A percentile compares a stretch with the other conserved stretches of the same genome.
Conservation (phyloP, 2,113 vertebrate genomes). For the Clinocottus analis region DNA sequence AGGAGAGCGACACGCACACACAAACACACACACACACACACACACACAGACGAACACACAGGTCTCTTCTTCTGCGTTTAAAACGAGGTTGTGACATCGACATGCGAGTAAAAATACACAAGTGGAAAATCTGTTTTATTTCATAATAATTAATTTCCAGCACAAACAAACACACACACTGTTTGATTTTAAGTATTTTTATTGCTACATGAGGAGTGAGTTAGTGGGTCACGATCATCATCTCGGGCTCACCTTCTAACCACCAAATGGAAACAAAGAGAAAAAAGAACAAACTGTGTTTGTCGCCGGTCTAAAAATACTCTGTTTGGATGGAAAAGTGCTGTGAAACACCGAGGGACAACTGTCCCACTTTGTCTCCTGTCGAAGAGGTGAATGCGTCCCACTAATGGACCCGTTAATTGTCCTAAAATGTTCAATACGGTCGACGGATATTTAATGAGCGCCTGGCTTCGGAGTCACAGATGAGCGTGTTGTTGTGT, state of each 20-base stretch:
- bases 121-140: neutral
- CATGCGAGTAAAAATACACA: neutral
- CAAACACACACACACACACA: neutral
- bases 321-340: constrained; percentile 26
- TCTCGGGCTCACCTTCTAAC: neutral
- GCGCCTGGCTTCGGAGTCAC: neutral
- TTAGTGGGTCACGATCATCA: neutral
- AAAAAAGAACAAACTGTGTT: constrained; percentile 12
- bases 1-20: constrained; percentile 6
- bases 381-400: neutral
- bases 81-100: neutral
- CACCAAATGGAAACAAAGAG: constrained; percentile 27
- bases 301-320: constrained; percentile 58
- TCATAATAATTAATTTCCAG: neutral
- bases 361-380: constrained; percentile 35
- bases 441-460: neutral
- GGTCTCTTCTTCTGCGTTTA: neutral
- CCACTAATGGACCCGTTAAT: neutral
- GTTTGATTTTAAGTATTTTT: neutral
- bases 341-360: neutral
- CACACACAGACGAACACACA: neutral
- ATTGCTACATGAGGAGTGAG: neutral
- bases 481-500: neutral
- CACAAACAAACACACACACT: neutral
- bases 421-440: neutral